Percentiles rank a stretch among this genome's conserved stretches.
Conservation (phyloP, 2,113 vertebrate genomes). For the Platichthys stellatus region DNA sequence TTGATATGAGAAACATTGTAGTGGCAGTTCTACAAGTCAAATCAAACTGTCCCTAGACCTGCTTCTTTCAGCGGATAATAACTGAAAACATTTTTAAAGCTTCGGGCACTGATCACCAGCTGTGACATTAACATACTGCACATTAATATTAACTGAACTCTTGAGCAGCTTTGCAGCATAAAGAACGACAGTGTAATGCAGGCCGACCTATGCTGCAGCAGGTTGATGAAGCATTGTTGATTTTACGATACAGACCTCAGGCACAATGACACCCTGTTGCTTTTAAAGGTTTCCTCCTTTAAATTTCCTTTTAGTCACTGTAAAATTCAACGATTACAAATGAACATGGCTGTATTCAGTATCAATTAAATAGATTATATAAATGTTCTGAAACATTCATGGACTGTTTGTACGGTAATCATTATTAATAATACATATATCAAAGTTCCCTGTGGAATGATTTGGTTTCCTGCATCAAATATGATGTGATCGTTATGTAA, state of each 20-base stretch:
- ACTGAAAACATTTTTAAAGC: conserved; percentile 17
- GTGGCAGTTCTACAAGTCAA: conserved; percentile 1
- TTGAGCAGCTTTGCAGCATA: conserved; percentile 26
- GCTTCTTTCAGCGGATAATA: conserved; percentile 22
- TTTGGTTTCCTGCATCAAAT: not conserved
- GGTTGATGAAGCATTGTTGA: conserved; percentile 19
- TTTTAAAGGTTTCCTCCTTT: not conserved
- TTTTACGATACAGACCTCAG: conserved; percentile 25
- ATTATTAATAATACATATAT: conserved; percentile 14
- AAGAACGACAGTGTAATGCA: conserved; percentile 11
- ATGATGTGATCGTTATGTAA: not conserved
- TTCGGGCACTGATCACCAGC: conserved; percentile 43
- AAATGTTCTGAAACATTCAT: conserved; percentile 17
- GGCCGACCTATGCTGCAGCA: conserved; percentile 24
- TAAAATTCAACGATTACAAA: not conserved
- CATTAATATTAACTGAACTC: conserved; percentile 55
- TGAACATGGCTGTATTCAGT: too few species aligned
- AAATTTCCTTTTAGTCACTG: too few species aligned
- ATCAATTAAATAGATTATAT: not conserved
- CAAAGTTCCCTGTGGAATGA: not conserved
- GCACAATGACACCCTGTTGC: not conserved
- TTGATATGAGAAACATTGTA: not conserved
- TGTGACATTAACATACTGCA: conserved; percentile 40
- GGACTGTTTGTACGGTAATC: conserved; percentile 6
- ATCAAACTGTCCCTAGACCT: conserved; percentile 8